Conservation (phyloP, 2,888 invertebrate species). For the Drosophila stalkeri region DNA sequence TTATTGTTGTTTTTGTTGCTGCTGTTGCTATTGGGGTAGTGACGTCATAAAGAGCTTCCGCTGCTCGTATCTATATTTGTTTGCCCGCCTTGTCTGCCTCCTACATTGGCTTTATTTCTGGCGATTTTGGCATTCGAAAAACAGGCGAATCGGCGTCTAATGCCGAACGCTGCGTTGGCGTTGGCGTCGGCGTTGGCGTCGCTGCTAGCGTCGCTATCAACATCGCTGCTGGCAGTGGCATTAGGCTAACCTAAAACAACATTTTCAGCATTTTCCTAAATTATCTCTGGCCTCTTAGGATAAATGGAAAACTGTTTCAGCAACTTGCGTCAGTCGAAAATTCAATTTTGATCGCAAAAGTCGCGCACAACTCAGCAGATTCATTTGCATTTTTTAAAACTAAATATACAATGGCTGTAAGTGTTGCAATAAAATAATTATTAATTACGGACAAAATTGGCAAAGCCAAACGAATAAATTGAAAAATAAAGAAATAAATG, state of each 20-base stretch:
- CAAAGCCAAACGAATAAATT: constrained; percentile 1
- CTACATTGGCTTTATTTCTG: constrained; percentile 69
- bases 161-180: constrained; percentile 34
- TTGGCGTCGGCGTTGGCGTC: constrained; percentile 17
- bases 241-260: constrained; percentile 72
- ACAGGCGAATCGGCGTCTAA: constrained; percentile 29
- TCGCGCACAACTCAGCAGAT: constrained; percentile 58
- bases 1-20: constrained; percentile 17
- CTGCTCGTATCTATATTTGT: constrained; percentile 62
- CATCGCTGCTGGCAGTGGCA: constrained; percentile 47
- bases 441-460: neutral
- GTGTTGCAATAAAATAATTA: constrained; percentile 46
- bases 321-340: constrained; percentile 82
- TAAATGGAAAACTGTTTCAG: constrained; percentile 82
- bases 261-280: constrained; percentile 65
- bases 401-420: constrained; percentile 79
- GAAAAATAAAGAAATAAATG: neutral
- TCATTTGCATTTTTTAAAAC: constrained; percentile 42
- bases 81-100: constrained; percentile 40
- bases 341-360: constrained; percentile 78
- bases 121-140: constrained; percentile 72
- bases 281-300: constrained; percentile 67
- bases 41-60: constrained; percentile 74
- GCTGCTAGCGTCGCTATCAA: constrained; percentile 11
- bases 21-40: constrained; percentile 8